Conservation (phyloP, 2,113 vertebrate species). For the Sebastes fasciatus region DNA sequence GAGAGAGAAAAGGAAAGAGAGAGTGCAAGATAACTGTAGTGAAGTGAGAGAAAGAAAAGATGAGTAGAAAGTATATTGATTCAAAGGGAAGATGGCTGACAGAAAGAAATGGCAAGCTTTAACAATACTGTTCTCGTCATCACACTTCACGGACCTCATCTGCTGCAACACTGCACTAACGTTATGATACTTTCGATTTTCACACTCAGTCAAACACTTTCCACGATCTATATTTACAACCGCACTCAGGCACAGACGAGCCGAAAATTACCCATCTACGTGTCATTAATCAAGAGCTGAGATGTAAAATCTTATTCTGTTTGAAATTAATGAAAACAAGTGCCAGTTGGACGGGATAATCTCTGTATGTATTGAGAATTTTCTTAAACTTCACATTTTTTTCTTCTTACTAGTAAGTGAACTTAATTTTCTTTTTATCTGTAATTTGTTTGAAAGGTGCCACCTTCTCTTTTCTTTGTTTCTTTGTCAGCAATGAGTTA, state of each 20-base stretch:
- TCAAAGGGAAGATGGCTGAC: conserved; percentile 23
- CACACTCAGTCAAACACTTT: conserved; percentile 63
- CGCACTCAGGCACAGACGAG: conserved; percentile 6
- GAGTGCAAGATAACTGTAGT: not conserved
- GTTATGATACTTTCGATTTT: conserved; percentile 67
- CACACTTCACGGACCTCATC: conserved; percentile 33
- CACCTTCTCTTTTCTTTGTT: conserved; percentile 16
- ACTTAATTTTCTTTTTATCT: not conserved
- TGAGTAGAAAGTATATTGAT: not conserved
- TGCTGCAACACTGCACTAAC: conserved; percentile 54
- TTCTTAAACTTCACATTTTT: not conserved
- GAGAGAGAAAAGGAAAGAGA: not conserved
- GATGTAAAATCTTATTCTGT: conserved; percentile 39
- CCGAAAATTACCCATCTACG: conserved; percentile 30
- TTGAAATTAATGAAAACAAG: conserved; percentile 34
- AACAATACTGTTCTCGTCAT: conserved; percentile 27
- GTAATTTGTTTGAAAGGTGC: conserved; percentile 24
- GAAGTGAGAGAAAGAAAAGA: not conserved
- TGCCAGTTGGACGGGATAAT: conserved; percentile 1
- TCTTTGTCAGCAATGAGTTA: conserved; percentile 30
- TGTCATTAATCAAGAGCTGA: conserved; percentile 55
- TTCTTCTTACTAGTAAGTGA: not conserved
- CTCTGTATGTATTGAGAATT: conserved; percentile 39
- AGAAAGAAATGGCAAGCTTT: conserved; percentile 23
- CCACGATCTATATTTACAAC: conserved; percentile 49